Conservation (phyloP, 2,888 invertebrate species). For the Ornithoptera priamus region DNA sequence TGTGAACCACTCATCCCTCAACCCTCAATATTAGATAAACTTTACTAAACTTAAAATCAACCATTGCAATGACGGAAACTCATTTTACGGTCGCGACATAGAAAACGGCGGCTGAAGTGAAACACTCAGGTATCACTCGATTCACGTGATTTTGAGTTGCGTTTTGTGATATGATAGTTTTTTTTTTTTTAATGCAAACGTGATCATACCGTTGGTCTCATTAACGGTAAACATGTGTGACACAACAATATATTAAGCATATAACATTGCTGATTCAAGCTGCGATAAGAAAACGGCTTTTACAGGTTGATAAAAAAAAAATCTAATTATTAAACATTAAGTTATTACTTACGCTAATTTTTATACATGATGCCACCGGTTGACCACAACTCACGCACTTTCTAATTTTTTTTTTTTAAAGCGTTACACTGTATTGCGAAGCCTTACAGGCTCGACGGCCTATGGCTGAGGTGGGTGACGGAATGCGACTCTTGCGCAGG, state of each 20-base stretch:
- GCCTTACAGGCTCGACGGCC: slow-evolving; percentile 67
- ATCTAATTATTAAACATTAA: background rate
- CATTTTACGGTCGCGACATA: too few relatives aligned
- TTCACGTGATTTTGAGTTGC: slow-evolving; percentile 18
- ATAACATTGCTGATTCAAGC: slow-evolving; percentile 4
- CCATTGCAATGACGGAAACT: too few relatives aligned
- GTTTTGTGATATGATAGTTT: too few relatives aligned
- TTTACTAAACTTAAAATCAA: too few relatives aligned
- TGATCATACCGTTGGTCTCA: too few relatives aligned
- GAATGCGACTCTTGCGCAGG: slow-evolving; percentile 78
- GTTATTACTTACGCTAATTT: slow-evolving; percentile 38
- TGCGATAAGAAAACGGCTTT: too few relatives aligned
- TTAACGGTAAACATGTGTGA: too few relatives aligned
- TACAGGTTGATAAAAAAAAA: slow-evolving; percentile 3
- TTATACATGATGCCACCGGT: slow-evolving; percentile 36
- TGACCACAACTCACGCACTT: slow-evolving; percentile 49
- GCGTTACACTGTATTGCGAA: slow-evolving; percentile 50
- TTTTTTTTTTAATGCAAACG: too few relatives aligned
- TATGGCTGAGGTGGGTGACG: slow-evolving; percentile 68
- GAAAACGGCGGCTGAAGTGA: background rate
- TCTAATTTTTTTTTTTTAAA: slow-evolving; percentile 53
- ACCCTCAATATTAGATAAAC: too few relatives aligned
- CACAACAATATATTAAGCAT: background rate
- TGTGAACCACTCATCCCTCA: too few relatives aligned
- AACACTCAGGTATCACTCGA: slow-evolving; percentile 18